phyloP scores from a whole-genome alignment of 2,797 vertebrate genomes.

The Paramormyrops hopkinsi region DNA sequence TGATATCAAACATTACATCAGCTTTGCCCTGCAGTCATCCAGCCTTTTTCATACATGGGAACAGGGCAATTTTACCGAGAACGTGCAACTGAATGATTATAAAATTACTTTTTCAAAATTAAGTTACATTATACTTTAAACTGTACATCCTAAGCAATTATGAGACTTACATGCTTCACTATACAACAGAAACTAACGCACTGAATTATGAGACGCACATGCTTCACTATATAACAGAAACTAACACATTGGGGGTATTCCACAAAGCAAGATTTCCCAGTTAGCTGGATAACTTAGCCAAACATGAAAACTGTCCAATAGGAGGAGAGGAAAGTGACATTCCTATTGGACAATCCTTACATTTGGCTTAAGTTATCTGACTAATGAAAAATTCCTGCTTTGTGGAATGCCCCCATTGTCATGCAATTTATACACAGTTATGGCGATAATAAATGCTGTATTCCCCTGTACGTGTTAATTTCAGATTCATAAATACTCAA shows the following conservation, averaged over 20 bases:
- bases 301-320: no score
- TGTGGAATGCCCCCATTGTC: neutral
- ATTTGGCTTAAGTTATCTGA: no score
- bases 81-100: neutral
- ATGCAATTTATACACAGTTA: neutral
- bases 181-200: neutral
- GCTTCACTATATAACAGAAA: neutral
- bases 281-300: no score
- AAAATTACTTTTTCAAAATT: neutral
- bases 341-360: no score
- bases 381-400: no score
- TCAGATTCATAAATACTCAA: neutral
- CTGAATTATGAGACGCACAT: neutral
- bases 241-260: no score
- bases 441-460: neutral
- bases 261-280: no score
- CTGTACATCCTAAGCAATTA: neutral
- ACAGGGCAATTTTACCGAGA: neutral
- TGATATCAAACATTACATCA: neutral
- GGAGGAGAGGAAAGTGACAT: no score
- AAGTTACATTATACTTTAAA: neutral
- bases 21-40: neutral
- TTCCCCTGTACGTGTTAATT: neutral
- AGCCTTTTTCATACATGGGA: neutral
- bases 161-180: neutral